Base-by-base conservation (phyloP, 1,140 invertebrate genomes). In the Diabrotica virgifera region DNA sequence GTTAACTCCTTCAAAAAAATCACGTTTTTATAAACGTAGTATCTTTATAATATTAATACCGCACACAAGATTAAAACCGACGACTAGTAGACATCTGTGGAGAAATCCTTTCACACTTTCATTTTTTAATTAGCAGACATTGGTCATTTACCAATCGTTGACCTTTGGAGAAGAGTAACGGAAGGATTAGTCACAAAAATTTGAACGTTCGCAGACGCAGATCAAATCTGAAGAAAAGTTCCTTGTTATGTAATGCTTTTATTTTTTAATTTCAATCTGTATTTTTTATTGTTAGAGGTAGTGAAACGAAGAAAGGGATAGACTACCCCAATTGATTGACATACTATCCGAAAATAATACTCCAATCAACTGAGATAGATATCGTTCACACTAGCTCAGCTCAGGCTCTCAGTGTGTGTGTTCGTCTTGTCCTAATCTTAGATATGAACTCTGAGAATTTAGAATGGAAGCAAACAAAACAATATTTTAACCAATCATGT, bases 31-130 rank as follows among this genome's bases (percentile, higher is more conserved):
- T 54, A n/a, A n/a, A 35, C 12, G 12, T 54, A 12, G 7, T n/a
- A 11, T 35, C 24, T 13, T 54, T 54, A 13, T 8, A 11, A 13
- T 8, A 11, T 53, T n/a, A 53, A 13, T 24, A 53, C 52, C 14
- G 52, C 52, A 53, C 9, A 24, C 46, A 50, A 50, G n/a, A n/a
- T n/a, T n/a, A n/a, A n/a, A n/a, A 50, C 9, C 46, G 46, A 53
- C 8, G n/a, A 46, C 40, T 46, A 46, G 8, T 46, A 46, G 40
- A 46, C 40, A 46, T 46, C 40, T 46, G 40, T 46, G 36, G 55
- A n/a, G 55, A 57, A 57, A 57, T 57, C 55, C 36, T 57, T 57
- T 57, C 55, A 36, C 55, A 57, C 55, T 57, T 57, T 57, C 55
- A 57, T 57, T 57, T 57, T 57, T 57, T 36, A 57, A n/a, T 57